A percentile compares a stretch with the other conserved stretches of the same genome.
Conservation (phyloP, 2,797 vertebrate species). For the Lacerta bilineata region DNA sequence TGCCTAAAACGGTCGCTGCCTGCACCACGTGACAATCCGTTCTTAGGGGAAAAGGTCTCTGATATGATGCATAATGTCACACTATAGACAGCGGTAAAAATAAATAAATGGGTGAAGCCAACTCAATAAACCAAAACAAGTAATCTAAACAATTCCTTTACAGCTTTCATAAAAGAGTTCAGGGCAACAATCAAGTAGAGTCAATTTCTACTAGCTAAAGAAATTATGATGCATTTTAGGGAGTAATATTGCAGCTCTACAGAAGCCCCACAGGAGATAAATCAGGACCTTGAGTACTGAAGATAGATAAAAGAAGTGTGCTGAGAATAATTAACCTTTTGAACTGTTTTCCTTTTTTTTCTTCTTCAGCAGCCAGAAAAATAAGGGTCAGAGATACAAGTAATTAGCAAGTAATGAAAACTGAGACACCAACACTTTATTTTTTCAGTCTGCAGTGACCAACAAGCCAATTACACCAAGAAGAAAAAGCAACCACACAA, state of each 20-base stretch:
- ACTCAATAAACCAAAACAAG: not conserved
- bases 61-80: not conserved
- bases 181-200: not conserved
- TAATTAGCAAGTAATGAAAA: not conserved
- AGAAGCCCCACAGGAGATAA: not conserved
- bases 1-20: too few species aligned
- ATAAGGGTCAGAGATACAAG: not conserved
- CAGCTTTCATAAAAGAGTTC: not conserved
- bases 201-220: not conserved
- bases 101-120: not conserved
- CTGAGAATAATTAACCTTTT: not conserved
- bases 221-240: not conserved
- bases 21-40: not conserved
- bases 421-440: not conserved
- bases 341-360: not conserved
- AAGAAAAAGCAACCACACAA: not conserved
- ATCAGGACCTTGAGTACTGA: not conserved
- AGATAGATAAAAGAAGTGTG: constrained; percentile 1
- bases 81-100: not conserved
- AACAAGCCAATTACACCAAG: not conserved
- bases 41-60: not conserved
- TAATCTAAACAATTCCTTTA: not conserved
- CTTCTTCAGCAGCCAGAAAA: not conserved
- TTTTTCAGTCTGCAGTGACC: not conserved
- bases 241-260: not conserved